Evolutionary conservation across 1,140 invertebrate genomes (phyloP), one percentile per base, ranked within the genome.

Genomic region (Pseudomyrmex concolor): DNA sequence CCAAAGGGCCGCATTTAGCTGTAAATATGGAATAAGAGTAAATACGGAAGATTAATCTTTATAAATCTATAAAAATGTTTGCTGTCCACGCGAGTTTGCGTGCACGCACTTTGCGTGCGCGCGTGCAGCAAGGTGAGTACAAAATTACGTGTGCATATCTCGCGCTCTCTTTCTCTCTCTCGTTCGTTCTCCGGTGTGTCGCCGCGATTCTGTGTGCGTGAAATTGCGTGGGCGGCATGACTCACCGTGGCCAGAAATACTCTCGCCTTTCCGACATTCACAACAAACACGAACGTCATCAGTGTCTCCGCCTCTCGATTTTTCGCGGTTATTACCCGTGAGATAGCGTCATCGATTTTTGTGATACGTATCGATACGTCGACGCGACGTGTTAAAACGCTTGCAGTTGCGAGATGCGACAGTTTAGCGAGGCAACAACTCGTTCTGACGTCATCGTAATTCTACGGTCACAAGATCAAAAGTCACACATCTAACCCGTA

Each of bases 191-290:
- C n/a, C 45, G 43, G 19, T 43, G 55, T 59, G 55, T 80, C 54
- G 66, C 66, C 54, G 43, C 54, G 4, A 34, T 34, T 71, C 67
- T 13, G 74, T 68, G 67, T 83, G 72, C 51, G 87, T 77, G 81
- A 84, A 72, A 88, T 86, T 66, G 89, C 84, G 91, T 91, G 87
- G 91, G 91, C 83, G 89, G 83, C 59, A 85, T 91, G 91, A 91
- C 72, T 91, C 91, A 91, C 76, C 85, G 34, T 25, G 59, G 68
- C 85, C 91, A 91, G 87, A 90, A 91, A 91, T 91, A 91, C 78
- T 72, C 22, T 81, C 76, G 67, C 80, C 83, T 84, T 86, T 64
- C 76, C 86, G 74, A 73, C 87, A 86, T 81, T 78, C 83, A 89
- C 87, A 85, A 83, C 74, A 83, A 89, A 77, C 72, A 82, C 73